A percentile compares a stretch with the other conserved stretches of the same genome.
Evolutionary conservation across 2,888 invertebrate genomes (phyloP).

Genomic region (Dione vanillae): DNA sequence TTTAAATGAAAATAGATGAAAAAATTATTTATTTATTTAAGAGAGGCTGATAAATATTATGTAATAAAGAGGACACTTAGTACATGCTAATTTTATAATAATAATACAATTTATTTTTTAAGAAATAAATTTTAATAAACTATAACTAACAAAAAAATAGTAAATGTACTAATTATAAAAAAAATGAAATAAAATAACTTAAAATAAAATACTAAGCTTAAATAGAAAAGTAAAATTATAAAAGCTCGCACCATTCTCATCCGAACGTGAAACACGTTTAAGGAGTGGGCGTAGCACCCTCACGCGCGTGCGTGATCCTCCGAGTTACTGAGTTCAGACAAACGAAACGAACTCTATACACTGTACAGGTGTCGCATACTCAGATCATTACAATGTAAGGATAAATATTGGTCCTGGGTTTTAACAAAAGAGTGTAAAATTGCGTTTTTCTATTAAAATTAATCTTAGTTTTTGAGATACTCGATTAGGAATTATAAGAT

Average conservation of each 20-base stretch:
- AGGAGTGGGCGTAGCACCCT: conserved; percentile 50
- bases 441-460: background rate
- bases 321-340: conserved; percentile 27
- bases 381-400: conserved; percentile 24
- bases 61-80: too few species aligned
- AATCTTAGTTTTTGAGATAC: background rate
- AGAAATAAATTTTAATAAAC: too few species aligned
- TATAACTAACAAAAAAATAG: too few species aligned
- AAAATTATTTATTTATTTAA: too few species aligned
- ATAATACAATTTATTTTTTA: too few species aligned
- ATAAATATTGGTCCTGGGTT: conserved; percentile 30
- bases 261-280: conserved; percentile 42
- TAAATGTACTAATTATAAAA: too few species aligned
- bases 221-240: background rate
- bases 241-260: conserved; percentile 39
- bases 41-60: too few species aligned
- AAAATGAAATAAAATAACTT: background rate
- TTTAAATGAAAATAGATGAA: too few species aligned
- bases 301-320: conserved; percentile 47
- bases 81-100: too few species aligned
- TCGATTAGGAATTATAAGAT: too few species aligned
- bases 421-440: background rate
- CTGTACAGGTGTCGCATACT: conserved; percentile 37
- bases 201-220: background rate
- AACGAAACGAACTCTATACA: conserved; percentile 1